A percentile compares a stretch with the other conserved stretches of the same genome.
Conservation (phyloP, 2,113 vertebrate species). For the Maccullochella peelii region DNA sequence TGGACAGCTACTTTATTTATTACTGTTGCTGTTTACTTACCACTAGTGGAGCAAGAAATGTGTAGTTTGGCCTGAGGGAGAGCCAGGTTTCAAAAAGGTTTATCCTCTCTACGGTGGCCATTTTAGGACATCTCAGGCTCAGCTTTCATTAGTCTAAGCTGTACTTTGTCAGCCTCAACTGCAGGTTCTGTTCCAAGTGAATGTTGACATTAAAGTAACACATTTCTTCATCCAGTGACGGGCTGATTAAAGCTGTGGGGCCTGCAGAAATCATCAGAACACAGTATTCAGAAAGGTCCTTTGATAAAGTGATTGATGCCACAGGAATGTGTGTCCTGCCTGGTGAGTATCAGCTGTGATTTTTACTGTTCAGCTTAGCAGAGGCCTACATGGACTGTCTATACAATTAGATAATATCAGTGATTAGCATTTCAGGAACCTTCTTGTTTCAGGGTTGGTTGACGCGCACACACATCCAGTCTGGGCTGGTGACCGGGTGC, state of each 20-base stretch:
- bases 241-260: conserved; percentile 90
- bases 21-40: too few relatives aligned
- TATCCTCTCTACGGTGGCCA: too few relatives aligned
- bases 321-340: conserved; percentile 94
- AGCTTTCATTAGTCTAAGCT: not conserved
- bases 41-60: too few relatives aligned
- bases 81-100: too few relatives aligned
- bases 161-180: too few relatives aligned
- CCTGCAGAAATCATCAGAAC: conserved; percentile 83
- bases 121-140: not conserved
- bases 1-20: too few relatives aligned
- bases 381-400: not conserved
- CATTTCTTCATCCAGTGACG: conserved; percentile 84
- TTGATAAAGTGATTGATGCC: conserved; percentile 92
- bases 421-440: not conserved
- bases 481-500: conserved; percentile 97
- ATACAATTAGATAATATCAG: not conserved
- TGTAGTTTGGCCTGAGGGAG: too few relatives aligned
- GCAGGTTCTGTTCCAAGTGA: not conserved
- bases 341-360: conserved; percentile 79
- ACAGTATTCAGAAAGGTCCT: conserved; percentile 84
- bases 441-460: conserved; percentile 88
- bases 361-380: not conserved
- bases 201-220: not conserved
- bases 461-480: conserved; percentile 97